Conservation (phyloP, 2,888 invertebrate genomes). For the Nomada hirtipes region DNA sequence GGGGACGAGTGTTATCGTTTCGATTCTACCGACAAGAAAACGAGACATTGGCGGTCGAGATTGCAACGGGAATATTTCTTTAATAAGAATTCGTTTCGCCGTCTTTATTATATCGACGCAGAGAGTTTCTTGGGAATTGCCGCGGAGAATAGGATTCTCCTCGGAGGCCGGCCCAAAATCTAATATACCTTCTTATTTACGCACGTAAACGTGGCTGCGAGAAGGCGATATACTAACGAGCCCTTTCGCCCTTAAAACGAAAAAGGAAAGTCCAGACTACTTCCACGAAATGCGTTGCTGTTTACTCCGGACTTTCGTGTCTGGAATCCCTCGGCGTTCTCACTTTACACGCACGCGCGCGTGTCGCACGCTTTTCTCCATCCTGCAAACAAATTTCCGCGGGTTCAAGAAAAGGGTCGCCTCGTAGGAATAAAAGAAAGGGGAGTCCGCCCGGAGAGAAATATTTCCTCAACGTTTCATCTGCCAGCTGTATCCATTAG, state of each 20-base stretch:
- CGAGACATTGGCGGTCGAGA: neutral
- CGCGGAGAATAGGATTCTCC: constrained; percentile 34
- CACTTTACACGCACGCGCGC: neutral
- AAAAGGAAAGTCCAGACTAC: constrained; percentile 36
- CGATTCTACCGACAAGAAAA: too few species aligned
- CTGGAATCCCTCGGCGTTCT: constrained; percentile 53
- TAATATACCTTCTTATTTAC: constrained; percentile 60
- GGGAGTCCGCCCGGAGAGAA: neutral
- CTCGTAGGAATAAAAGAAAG: too few species aligned
- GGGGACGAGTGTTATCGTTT: neutral
- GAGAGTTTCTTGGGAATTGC: constrained; percentile 4
- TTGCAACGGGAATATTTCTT: neutral
- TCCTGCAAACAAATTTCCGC: constrained; percentile 53
- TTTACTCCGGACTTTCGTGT: constrained; percentile 71
- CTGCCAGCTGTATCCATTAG: neutral
- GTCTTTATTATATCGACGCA: neutral
- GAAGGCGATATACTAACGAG: constrained; percentile 69
- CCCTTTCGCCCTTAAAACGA: constrained; percentile 53
- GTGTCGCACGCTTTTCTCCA: constrained; percentile 25
- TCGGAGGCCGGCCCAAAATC: constrained; percentile 31
- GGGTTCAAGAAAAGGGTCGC: too few species aligned
- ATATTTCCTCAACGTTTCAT: constrained; percentile 14
- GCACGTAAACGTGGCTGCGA: constrained; percentile 24
- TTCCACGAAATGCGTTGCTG: constrained; percentile 55
- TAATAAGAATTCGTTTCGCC: neutral